phyloP scores from a whole-genome alignment of 2,797 vertebrate species.

The Setipinna tenuifilis region DNA sequence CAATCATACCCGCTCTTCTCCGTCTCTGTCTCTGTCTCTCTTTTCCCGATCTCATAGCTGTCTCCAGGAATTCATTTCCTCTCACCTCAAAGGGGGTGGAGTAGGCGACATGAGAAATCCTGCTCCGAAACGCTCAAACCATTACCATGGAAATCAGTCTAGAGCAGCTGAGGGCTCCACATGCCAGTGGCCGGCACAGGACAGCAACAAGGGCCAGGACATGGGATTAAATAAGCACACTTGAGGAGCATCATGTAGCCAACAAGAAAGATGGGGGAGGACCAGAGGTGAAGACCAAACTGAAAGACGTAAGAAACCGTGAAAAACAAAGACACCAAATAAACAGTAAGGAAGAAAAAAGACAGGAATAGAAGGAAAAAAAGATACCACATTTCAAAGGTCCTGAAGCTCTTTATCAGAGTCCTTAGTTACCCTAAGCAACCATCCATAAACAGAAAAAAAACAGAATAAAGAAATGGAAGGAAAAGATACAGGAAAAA shows the following conservation, averaged over 20 bases:
- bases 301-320: not conserved
- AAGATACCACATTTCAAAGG: no score
- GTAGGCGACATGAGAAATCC: slow-evolving; percentile 56
- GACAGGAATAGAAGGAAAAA: not conserved
- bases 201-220: slow-evolving; percentile 50
- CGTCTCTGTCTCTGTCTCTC: not conserved
- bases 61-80: slow-evolving; percentile 77
- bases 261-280: not conserved
- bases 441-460: not conserved
- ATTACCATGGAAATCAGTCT: slow-evolving; percentile 82
- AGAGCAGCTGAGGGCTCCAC: slow-evolving; percentile 57
- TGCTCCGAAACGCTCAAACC: slow-evolving; percentile 65
- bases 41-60: slow-evolving; percentile 33
- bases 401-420: no score
- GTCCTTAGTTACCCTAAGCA: no score
- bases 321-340: not conserved
- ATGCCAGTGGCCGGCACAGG: slow-evolving; percentile 63
- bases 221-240: slow-evolving; percentile 33
- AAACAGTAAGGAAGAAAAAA: not conserved
- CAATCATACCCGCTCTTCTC: slow-evolving; percentile 61
- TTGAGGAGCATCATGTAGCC: slow-evolving; percentile 8
- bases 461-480: not conserved
- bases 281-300: not conserved
- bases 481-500: slow-evolving; percentile 24
- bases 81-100: slow-evolving; percentile 50